Evolutionary conservation across 2,888 invertebrate genomes (phyloP).

Genomic region (Rhingia rostrata): DNA sequence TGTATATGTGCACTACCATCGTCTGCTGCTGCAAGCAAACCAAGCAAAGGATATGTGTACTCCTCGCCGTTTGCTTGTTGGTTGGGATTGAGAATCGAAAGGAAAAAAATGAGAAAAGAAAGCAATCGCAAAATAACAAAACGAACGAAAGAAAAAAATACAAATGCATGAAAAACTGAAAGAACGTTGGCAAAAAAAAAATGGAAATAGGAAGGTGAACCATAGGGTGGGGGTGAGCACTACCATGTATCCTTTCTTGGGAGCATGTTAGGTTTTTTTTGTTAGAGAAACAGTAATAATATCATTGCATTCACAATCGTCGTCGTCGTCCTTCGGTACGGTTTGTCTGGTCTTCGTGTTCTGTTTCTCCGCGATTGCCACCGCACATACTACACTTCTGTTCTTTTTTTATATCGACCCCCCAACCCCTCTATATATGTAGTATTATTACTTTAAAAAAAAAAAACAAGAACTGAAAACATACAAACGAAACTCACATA

Average conservation of each 20-base stretch:
- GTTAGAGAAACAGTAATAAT: slow-evolving; percentile 74
- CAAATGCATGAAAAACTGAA: slow-evolving; percentile 68
- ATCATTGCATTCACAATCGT: slow-evolving; percentile 75
- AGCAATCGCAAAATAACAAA: slow-evolving; percentile 67
- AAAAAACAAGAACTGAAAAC: slow-evolving; percentile 46
- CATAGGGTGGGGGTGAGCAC: slow-evolving; percentile 61
- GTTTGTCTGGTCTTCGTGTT: slow-evolving; percentile 72
- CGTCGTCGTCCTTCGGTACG: slow-evolving; percentile 74
- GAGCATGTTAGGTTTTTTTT: slow-evolving; percentile 77
- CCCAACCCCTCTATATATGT: slow-evolving; percentile 51
- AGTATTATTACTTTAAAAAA: slow-evolving; percentile 72
- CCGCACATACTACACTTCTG: slow-evolving; percentile 49
- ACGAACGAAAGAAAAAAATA: slow-evolving; percentile 65
- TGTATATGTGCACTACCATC: slow-evolving; percentile 66
- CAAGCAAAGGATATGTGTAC: slow-evolving; percentile 68
- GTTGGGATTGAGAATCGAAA: slow-evolving; percentile 75
- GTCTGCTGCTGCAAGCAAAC: slow-evolving; percentile 59
- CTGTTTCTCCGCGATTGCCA: slow-evolving; percentile 68
- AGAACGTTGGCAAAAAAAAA: slow-evolving; percentile 60
- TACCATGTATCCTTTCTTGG: slow-evolving; percentile 76
- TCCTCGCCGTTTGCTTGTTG: slow-evolving; percentile 73
- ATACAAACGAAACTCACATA: slow-evolving; percentile 72
- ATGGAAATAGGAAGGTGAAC: slow-evolving; percentile 74
- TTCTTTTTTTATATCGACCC: slow-evolving; percentile 21
- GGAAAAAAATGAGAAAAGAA: slow-evolving; percentile 60